These are phyloP conservation scores for Podotricha telesiphe DNA, from an alignment of 2,888 invertebrate species.

Conservation along the genomic window DNA sequence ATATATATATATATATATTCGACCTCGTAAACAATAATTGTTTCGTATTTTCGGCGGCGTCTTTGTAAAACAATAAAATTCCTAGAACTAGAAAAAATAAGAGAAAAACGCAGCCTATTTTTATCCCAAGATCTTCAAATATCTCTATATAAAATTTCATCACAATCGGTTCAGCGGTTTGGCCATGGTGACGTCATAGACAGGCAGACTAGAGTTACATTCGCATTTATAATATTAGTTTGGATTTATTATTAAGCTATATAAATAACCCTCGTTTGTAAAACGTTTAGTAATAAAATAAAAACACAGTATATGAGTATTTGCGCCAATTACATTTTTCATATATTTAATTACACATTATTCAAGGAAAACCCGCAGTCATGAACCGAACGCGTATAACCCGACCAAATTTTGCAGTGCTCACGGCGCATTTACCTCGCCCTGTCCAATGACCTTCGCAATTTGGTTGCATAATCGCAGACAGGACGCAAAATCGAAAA, in stretches of 20 bases:
- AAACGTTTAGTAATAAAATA: background rate
- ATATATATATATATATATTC: too few relatives aligned
- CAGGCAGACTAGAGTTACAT: too few relatives aligned
- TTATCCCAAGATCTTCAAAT: too few relatives aligned
- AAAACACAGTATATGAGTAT: background rate
- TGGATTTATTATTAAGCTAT: background rate
- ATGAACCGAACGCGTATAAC: conserved; percentile 54
- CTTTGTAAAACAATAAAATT: too few relatives aligned
- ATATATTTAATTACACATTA: conserved; percentile 31
- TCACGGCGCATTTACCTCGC: conserved; percentile 50
- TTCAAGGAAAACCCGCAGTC: conserved; percentile 41
- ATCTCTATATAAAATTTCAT: too few relatives aligned
- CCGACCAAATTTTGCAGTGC: conserved; percentile 56
- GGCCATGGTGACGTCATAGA: too few relatives aligned
- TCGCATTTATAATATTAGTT: too few relatives aligned
- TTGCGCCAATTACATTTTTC: background rate
- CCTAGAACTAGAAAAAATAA: too few relatives aligned
- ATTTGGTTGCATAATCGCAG: conserved; percentile 64
- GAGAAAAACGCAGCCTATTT: too few relatives aligned
- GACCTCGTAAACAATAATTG: too few relatives aligned
- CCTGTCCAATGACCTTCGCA: conserved; percentile 53
- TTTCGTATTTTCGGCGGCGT: too few relatives aligned
- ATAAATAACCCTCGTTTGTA: background rate
- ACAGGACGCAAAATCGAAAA: conserved; percentile 73
- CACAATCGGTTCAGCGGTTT: too few relatives aligned